These are phyloP conservation scores for Drosophila guanche DNA, from an alignment of 1,140 invertebrate genomes.

Conservation along the genomic window DNA sequence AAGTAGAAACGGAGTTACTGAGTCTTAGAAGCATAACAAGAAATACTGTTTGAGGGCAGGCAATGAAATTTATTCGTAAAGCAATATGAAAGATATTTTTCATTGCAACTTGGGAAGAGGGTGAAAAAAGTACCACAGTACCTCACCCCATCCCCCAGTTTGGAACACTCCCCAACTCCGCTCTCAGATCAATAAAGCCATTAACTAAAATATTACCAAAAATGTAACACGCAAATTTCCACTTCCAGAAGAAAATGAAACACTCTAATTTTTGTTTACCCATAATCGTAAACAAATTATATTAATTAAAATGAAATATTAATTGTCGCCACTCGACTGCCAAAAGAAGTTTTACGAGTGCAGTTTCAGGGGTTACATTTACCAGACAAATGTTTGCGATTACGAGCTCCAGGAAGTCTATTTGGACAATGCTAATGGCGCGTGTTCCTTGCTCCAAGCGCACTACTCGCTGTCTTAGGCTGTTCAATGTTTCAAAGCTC, in stretches of 20 bases:
- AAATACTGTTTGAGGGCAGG: too few relatives aligned
- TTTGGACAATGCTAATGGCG: background rate
- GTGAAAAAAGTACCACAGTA: background rate
- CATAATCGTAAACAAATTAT: slow-evolving; percentile 75
- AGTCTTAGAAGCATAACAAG: too few relatives aligned
- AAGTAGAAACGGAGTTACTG: background rate
- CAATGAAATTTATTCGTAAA: slow-evolving; percentile 61
- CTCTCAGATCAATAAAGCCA: slow-evolving; percentile 58
- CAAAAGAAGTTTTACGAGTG: background rate
- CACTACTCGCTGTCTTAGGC: too few relatives aligned
- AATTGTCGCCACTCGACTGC: slow-evolving; percentile 14
- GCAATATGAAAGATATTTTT: slow-evolving; percentile 35
- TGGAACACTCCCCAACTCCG: background rate
- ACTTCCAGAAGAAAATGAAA: slow-evolving; percentile 40
- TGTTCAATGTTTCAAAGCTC: background rate
- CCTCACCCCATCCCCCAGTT: background rate
- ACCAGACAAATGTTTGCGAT: slow-evolving; percentile 1
- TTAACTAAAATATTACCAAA: slow-evolving; percentile 44
- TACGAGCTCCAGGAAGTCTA: background rate
- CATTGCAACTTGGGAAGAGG: background rate
- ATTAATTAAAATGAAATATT: slow-evolving; percentile 75
- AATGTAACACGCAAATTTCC: slow-evolving; percentile 63
- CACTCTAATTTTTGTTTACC: slow-evolving; percentile 54
- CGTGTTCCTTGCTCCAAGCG: too few relatives aligned
- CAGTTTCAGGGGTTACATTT: background rate